A percentile compares a stretch with the other conserved stretches of the same genome.
Evolutionary conservation across 1,140 invertebrate genomes (phyloP).

Genomic region (Dinothrombium tinctorium): DNA sequence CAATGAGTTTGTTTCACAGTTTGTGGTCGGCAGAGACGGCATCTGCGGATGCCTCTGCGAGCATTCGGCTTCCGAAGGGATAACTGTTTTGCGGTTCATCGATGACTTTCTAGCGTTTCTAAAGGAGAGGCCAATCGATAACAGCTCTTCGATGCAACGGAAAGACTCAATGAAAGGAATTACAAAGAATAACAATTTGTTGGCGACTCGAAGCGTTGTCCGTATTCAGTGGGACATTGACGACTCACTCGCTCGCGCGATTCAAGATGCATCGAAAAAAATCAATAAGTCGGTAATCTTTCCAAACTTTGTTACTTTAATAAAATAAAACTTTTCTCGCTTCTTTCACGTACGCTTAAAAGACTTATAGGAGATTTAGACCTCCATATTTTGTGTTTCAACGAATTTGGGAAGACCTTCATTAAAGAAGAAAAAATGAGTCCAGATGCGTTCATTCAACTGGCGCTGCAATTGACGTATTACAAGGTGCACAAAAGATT

Average conservation of each 20-base stretch:
- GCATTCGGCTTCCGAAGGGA: slow-evolving; percentile 87
- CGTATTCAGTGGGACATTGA: slow-evolving; percentile 11
- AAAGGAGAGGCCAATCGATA: slow-evolving; percentile 16
- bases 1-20: slow-evolving; percentile 24
- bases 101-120: slow-evolving; percentile 47
- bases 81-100: slow-evolving; percentile 62
- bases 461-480: slow-evolving; percentile 80
- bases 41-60: slow-evolving; percentile 85
- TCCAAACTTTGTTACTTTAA: too few species aligned
- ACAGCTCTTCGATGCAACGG: neutral
- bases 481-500: slow-evolving; percentile 71
- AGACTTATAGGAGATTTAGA: slow-evolving; percentile 70
- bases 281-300: slow-evolving; percentile 13
- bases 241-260: neutral
- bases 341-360: slow-evolving; percentile 33
- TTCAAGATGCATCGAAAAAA: slow-evolving; percentile 6
- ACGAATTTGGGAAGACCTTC: slow-evolving; percentile 73
- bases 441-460: slow-evolving; percentile 87
- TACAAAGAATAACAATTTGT: neutral
- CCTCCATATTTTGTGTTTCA: slow-evolving; percentile 60
- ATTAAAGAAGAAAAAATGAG: slow-evolving; percentile 75
- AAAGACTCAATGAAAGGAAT: neutral
- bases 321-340: too few species aligned
- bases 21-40: slow-evolving; percentile 66
- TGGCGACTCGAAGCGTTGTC: neutral